Base-by-base conservation (phyloP, 1,140 invertebrate species). In the Calycopis cecrops region DNA sequence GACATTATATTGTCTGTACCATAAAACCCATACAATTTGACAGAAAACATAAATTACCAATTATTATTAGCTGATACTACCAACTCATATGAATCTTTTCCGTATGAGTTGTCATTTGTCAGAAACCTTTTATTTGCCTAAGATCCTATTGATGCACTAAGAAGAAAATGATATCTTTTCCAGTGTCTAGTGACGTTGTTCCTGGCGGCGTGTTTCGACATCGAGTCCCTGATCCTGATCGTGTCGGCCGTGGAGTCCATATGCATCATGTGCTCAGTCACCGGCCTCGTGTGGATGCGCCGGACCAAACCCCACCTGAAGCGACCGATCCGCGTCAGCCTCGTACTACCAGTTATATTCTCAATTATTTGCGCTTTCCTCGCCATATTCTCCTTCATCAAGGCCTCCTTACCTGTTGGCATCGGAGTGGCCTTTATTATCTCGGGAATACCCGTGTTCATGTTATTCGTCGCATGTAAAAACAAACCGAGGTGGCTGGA, bases 151-250 rank as follows among this genome's bases (percentile, higher is more conserved):
- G n/a, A n/a, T n/a, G n/a, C n/a, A n/a, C n/a, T n/a, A n/a, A n/a
- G n/a, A n/a, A n/a, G n/a, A n/a, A n/a, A n/a, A 12, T 33, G 10
- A 48, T 55, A 73, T 77, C 71, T 75, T 57, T 92, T 92, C 12
- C 88, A 95, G 94, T 94, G 93, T 67, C 67, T 93, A 53, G 89
- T 98, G 44, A 97, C 97, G 0, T 76, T 98, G 28, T 74, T 93
- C 9, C 91, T 98, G 67, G 85, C 98, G n/a, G 90, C 94, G 63
- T 94, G 94, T 21, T 92, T 93, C 70, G 93, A 98, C 79, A 93
- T 98, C n/a, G 96, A 96, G 81, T 90, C 91, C 3, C 90, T 99
- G 12, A 98, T 99, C 60, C 97, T 97, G 77, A 99, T 97, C 81
- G 94, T 97, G 17, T 95, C 94, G 49, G 98, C 98, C 74, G 95